These are phyloP conservation scores for Tortricodes alternella DNA, from an alignment of 2,888 invertebrate genomes.

Conservation along the genomic window DNA sequence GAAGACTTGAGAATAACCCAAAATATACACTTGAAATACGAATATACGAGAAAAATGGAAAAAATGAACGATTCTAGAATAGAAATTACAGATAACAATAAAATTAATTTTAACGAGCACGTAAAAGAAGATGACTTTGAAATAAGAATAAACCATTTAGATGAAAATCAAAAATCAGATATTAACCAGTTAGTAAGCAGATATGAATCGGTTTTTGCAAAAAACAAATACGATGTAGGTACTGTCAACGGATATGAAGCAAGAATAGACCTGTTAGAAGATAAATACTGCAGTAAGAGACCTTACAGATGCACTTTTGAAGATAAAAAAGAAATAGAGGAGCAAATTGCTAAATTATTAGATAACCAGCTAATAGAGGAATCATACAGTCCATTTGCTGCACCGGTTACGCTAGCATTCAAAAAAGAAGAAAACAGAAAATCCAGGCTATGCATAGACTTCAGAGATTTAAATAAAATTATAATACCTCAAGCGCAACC, in stretches of 20 bases:
- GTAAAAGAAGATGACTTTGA: constrained; percentile 31
- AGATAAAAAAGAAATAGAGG: constrained; percentile 34
- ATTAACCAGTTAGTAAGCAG: constrained; percentile 29
- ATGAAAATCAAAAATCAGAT: constrained; percentile 24
- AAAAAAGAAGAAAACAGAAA: constrained; percentile 33
- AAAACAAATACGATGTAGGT: constrained; percentile 39
- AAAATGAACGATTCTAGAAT: constrained; percentile 1
- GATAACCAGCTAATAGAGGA: constrained; percentile 33
- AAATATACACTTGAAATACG: constrained; percentile 20
- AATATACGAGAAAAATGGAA: constrained; percentile 30
- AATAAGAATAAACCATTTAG: constrained; percentile 27
- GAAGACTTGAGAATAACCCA: constrained; percentile 24
- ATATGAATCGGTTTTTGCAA: constrained; percentile 32
- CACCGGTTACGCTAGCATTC: constrained; percentile 38
- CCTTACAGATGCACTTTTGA: constrained; percentile 35
- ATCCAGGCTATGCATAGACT: constrained; percentile 34
- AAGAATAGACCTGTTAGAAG: constrained; percentile 35
- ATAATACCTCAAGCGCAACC: constrained; percentile 41
- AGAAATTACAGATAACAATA: constrained; percentile 10
- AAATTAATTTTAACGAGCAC: constrained; percentile 35
- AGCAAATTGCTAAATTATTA: constrained; percentile 33
- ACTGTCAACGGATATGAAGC: constrained; percentile 40
- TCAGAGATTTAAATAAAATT: constrained; percentile 39
- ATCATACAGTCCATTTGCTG: constrained; percentile 39
- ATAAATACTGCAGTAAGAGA: constrained; percentile 40